A percentile compares a stretch with the other conserved stretches of the same genome.
Conservation (phyloP, 2,113 vertebrate species). For the chimpanzee (Pan troglodytes) region NHGRI_mPanTro3-v2.1_pri NC_072398.2:117561501-117562000, state of each 20-base stretch:
- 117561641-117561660: not conserved
- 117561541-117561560: too few relatives aligned
- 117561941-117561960: not conserved
- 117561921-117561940: not conserved
- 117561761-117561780: not conserved
- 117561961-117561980: not conserved
- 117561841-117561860: not conserved
- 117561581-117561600: too few relatives aligned
- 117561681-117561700: not conserved
- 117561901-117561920: not conserved
- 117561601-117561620: slow-evolving; percentile 4
- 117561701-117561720: not conserved
- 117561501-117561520: too few relatives aligned
- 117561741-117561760: not conserved
- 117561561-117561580: too few relatives aligned
- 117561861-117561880: not conserved
- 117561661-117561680: not conserved
- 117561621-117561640: slow-evolving; percentile 14
- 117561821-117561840: not conserved
- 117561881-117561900: not conserved
- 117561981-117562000: not conserved
- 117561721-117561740: not conserved
- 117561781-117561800: not conserved
- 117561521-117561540: too few relatives aligned
- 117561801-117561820: not conserved